These are phyloP conservation scores for Xestobium rufovillosum DNA, from an alignment of 2,888 invertebrate genomes.

Conservation along the genomic window DNA sequence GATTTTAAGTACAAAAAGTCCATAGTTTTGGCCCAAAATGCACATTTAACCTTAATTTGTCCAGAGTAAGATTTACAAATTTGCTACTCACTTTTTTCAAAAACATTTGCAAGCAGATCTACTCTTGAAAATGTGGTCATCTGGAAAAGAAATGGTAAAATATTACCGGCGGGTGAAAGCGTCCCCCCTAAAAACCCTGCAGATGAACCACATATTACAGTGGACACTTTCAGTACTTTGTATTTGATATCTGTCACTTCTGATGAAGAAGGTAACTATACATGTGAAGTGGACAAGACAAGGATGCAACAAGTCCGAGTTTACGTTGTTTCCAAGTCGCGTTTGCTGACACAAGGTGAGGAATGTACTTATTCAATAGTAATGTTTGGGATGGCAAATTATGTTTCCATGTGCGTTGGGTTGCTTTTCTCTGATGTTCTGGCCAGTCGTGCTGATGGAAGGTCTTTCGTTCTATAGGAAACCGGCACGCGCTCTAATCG, in stretches of 20 bases:
- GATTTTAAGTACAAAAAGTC: constrained; percentile 46
- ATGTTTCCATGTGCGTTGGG: too few relatives aligned
- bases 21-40: constrained; percentile 47
- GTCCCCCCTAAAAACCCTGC: constrained; percentile 32
- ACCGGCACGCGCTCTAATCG: too few relatives aligned
- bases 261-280: constrained; percentile 61
- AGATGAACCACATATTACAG: constrained; percentile 44
- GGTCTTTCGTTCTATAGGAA: too few relatives aligned
- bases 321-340: constrained; percentile 46
- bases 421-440: not conserved
- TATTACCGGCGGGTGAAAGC: constrained; percentile 42
- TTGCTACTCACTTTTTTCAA: not conserved
- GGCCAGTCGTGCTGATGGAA: not conserved
- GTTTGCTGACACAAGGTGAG: constrained; percentile 47
- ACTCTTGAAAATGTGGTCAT: constrained; percentile 44
- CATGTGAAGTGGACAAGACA: constrained; percentile 56
- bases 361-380: too few relatives aligned
- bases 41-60: constrained; percentile 49
- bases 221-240: constrained; percentile 51
- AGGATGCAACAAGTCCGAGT: constrained; percentile 48
- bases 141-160: constrained; percentile 49
- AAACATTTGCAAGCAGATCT: constrained; percentile 32
- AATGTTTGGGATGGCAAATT: too few relatives aligned
- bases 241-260: constrained; percentile 52
- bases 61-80: constrained; percentile 44